Conservation (phyloP, 2,797 vertebrate genomes). For the Sebastes kiyomatsui region DNA sequence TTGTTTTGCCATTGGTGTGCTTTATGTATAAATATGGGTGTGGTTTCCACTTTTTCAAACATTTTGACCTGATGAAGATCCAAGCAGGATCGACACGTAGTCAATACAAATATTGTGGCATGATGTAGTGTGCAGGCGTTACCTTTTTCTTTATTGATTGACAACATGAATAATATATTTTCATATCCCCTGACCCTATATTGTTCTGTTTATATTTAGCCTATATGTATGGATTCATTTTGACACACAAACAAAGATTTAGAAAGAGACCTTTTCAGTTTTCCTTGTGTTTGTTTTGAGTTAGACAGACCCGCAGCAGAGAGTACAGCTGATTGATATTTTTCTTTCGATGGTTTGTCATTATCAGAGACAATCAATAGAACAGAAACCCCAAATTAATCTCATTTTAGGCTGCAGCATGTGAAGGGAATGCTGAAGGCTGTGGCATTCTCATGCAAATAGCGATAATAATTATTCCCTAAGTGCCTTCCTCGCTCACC, state of each 20-base stretch:
- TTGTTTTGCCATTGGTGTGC: too few relatives aligned
- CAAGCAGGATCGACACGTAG: too few relatives aligned
- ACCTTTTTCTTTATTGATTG: too few relatives aligned
- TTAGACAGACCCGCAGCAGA: not conserved
- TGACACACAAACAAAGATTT: not conserved
- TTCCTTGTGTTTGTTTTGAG: slow-evolving; percentile 3
- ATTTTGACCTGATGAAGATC: too few relatives aligned
- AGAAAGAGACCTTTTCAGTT: not conserved
- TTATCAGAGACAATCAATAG: slow-evolving; percentile 56
- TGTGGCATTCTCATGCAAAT: slow-evolving; percentile 65
- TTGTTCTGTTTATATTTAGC: not conserved
- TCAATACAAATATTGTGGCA: too few relatives aligned
- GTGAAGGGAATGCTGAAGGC: slow-evolving; percentile 32
- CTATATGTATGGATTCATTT: not conserved
- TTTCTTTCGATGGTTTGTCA: slow-evolving; percentile 36
- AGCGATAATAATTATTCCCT: slow-evolving; percentile 52
- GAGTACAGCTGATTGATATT: slow-evolving; percentile 33
- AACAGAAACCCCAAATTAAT: slow-evolving; percentile 53
- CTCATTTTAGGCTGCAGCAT: slow-evolving; percentile 20
- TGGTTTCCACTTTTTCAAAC: too few relatives aligned
- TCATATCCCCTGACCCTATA: not conserved
- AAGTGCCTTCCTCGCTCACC: slow-evolving; percentile 21
- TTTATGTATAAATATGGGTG: too few relatives aligned
- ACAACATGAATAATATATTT: not conserved
- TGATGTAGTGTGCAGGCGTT: too few relatives aligned